These are phyloP conservation scores for Dynastes tityus DNA, from an alignment of 2,888 invertebrate species.

Conservation along the genomic window DNA sequence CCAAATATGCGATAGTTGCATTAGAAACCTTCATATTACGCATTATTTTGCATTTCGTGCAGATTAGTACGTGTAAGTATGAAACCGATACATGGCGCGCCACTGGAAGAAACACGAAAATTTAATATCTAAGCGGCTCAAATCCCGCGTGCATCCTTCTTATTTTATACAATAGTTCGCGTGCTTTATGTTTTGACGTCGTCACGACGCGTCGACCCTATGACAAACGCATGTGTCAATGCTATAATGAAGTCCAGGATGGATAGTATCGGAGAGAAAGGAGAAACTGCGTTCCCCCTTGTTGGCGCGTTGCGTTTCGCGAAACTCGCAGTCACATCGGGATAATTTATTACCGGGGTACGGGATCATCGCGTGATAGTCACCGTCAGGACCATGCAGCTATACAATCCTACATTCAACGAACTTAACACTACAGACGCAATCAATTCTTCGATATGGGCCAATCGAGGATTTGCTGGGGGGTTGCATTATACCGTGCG, in stretches of 20 bases:
- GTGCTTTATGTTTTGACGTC: conserved; percentile 50
- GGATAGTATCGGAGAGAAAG: conserved; percentile 54
- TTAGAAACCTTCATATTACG: too few species aligned
- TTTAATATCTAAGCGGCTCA: conserved; percentile 60
- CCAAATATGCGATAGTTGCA: too few species aligned
- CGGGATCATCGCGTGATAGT: conserved; percentile 67
- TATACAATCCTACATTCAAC: conserved; percentile 25
- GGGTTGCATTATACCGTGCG: not conserved
- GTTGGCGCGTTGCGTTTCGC: conserved; percentile 22
- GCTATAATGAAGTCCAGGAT: conserved; percentile 65
- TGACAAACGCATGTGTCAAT: conserved; percentile 67
- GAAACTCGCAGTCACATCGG: conserved; percentile 52
- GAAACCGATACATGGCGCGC: too few species aligned
- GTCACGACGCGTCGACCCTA: conserved; percentile 43
- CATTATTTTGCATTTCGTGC: too few species aligned
- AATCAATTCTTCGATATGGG: conserved; percentile 17
- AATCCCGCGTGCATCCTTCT: conserved; percentile 62
- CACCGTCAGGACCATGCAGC: conserved; percentile 23
- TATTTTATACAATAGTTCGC: conserved; percentile 54
- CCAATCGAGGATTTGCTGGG: conserved; percentile 6
- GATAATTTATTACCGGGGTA: conserved; percentile 68
- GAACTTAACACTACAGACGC: not conserved
- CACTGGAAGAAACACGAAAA: conserved; percentile 50
- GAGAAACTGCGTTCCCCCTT: conserved; percentile 33
- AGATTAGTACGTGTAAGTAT: too few species aligned